These are phyloP conservation scores for Lasioglossum vierecki DNA, from an alignment of 2,888 invertebrate species.

Conservation along the genomic window DNA sequence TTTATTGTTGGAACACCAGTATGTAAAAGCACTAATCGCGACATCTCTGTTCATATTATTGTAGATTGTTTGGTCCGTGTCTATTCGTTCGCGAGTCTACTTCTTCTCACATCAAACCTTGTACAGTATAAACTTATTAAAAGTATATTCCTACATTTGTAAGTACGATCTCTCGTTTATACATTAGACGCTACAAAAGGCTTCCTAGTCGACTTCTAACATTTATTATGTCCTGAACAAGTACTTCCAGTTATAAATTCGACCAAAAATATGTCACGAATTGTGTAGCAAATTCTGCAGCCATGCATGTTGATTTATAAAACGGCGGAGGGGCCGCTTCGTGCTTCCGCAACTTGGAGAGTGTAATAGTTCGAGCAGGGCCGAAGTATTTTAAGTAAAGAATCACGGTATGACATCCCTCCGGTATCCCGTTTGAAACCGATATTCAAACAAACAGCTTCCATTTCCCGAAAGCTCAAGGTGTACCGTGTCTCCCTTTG, in stretches of 20 bases:
- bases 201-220: too few species aligned
- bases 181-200: too few species aligned
- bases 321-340: background rate
- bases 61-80: too few species aligned
- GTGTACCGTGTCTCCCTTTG: background rate
- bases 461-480: constrained; percentile 16
- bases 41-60: too few species aligned
- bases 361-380: background rate
- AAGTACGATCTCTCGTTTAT: too few species aligned
- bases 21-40: too few species aligned
- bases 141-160: too few species aligned
- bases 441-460: constrained; percentile 44
- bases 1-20: too few species aligned
- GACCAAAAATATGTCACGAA: background rate
- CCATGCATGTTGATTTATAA: too few species aligned
- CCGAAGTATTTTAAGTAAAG: background rate
- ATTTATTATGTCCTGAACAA: background rate
- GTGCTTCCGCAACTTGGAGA: background rate
- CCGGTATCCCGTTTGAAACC: constrained; percentile 32
- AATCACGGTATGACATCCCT: background rate
- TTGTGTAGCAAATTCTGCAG: background rate
- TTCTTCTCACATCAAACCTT: too few species aligned
- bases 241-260: background rate
- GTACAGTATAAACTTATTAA: too few species aligned
- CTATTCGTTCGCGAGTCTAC: too few species aligned